Evolutionary conservation across 1,140 invertebrate genomes (phyloP).

Genomic region (Papilio machaon): DNA sequence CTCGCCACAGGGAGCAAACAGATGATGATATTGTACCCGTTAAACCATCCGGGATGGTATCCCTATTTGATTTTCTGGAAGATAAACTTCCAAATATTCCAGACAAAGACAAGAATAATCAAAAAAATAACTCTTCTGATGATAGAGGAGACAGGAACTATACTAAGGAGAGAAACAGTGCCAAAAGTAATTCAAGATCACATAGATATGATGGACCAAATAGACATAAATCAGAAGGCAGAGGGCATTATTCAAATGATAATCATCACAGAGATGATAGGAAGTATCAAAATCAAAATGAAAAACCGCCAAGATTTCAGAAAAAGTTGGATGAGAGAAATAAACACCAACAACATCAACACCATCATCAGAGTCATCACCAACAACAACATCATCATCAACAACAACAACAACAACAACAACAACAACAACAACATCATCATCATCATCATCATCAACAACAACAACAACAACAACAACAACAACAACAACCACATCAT

Average conservation of each 20-base stretch:
- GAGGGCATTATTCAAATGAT: constrained; percentile 68
- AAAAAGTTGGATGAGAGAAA: constrained; percentile 79
- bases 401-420: constrained; percentile 41
- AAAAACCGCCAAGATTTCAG: constrained; percentile 81
- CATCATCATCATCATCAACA: constrained; percentile 56
- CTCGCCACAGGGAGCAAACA: constrained; percentile 78
- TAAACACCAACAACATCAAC: constrained; percentile 69
- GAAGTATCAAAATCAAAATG: constrained; percentile 73
- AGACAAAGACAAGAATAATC: constrained; percentile 72
- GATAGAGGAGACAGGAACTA: constrained; percentile 67
- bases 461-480: constrained; percentile 52
- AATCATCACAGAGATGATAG: constrained; percentile 71
- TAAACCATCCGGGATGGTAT: constrained; percentile 92
- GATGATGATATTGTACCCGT: constrained; percentile 84
- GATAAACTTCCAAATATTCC: constrained; percentile 88
- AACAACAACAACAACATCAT: constrained; percentile 49
- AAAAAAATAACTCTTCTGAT: constrained; percentile 60
- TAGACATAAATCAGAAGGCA: constrained; percentile 61
- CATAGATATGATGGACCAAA: constrained; percentile 69
- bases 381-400: constrained; percentile 44
- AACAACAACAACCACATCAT: constrained; percentile 41
- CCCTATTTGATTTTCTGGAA: constrained; percentile 93
- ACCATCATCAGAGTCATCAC: constrained; percentile 57
- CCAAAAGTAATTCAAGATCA: constrained; percentile 61
- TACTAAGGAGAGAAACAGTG: constrained; percentile 63